These are phyloP conservation scores for Bactericera cockerelli DNA, from an alignment of 1,140 invertebrate genomes.

Conservation along the genomic window DNA sequence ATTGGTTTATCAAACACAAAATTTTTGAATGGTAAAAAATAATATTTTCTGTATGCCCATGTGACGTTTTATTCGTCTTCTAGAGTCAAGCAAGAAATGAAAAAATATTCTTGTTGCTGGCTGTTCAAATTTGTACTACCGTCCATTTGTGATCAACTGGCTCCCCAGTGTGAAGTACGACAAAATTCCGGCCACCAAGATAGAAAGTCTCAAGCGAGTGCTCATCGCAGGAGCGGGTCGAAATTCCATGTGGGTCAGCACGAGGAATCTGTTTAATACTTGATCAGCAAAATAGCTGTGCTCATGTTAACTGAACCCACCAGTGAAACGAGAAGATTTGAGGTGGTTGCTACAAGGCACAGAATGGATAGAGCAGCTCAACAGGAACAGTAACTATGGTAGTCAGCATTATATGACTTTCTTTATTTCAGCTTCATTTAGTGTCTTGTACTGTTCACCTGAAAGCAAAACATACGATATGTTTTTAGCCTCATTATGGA, in stretches of 20 bases:
- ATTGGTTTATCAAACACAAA: too few relatives aligned
- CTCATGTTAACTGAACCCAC: neutral
- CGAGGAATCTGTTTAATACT: conserved; percentile 58
- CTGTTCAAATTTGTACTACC: conserved; percentile 88
- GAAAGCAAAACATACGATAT: too few relatives aligned
- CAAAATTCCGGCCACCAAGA: conserved; percentile 70
- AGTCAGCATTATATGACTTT: neutral
- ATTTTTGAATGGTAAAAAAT: too few relatives aligned
- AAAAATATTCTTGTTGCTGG: too few relatives aligned
- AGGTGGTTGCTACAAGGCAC: conserved; percentile 72
- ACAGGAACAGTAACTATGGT: conserved; percentile 7
- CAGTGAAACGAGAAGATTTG: conserved; percentile 66
- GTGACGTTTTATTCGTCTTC: too few relatives aligned
- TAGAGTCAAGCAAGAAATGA: too few relatives aligned
- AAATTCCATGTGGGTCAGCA: conserved; percentile 72
- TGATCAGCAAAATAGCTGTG: conserved; percentile 33
- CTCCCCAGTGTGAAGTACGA: conserved; percentile 74
- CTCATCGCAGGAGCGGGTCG: conserved; percentile 82
- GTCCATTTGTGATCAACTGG: conserved; percentile 86
- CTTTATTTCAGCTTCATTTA: too few relatives aligned
- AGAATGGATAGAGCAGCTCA: conserved; percentile 67
- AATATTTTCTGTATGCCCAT: too few relatives aligned
- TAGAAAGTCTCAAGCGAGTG: conserved; percentile 83
- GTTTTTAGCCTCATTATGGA: too few relatives aligned
- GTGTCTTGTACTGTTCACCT: too few relatives aligned